Evolutionary conservation across 2,888 invertebrate genomes (phyloP).

Genomic region (Hedya salicella): DNA sequence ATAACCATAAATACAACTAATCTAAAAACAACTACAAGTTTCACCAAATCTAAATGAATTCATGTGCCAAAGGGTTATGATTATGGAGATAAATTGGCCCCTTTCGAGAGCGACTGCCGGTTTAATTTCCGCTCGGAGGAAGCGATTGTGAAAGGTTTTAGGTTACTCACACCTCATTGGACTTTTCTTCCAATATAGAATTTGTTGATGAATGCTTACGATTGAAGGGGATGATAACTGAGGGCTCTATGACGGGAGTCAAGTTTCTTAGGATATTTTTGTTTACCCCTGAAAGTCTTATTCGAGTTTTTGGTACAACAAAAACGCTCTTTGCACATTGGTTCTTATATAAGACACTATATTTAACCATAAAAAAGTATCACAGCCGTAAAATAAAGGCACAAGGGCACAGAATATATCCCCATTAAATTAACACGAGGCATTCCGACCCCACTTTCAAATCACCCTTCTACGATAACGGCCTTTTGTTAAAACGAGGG

Average conservation of each 20-base stretch:
- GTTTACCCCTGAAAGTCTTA: not conserved
- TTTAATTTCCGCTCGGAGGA: slow-evolving; percentile 35
- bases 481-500: not conserved
- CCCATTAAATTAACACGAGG: no score
- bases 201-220: not conserved
- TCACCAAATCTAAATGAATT: no score
- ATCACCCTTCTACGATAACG: not conserved
- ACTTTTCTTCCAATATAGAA: slow-evolving; percentile 17
- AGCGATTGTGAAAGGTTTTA: slow-evolving; percentile 24
- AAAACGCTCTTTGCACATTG: not conserved
- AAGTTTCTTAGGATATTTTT: not conserved
- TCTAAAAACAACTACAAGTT: no score
- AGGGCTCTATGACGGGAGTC: not conserved
- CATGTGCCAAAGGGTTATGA: slow-evolving; percentile 2
- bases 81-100: slow-evolving; percentile 21
- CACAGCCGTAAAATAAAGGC: no score
- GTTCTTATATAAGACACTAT: no score
- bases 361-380: no score
- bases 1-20: no score
- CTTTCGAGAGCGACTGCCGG: slow-evolving; percentile 24
- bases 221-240: not conserved
- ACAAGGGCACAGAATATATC: no score
- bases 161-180: slow-evolving; percentile 18
- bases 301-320: not conserved
- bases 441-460: no score